These are phyloP conservation scores for Smittia sp. DNA, from an alignment of 2,888 invertebrate species.

Conservation along the genomic window DNA sequence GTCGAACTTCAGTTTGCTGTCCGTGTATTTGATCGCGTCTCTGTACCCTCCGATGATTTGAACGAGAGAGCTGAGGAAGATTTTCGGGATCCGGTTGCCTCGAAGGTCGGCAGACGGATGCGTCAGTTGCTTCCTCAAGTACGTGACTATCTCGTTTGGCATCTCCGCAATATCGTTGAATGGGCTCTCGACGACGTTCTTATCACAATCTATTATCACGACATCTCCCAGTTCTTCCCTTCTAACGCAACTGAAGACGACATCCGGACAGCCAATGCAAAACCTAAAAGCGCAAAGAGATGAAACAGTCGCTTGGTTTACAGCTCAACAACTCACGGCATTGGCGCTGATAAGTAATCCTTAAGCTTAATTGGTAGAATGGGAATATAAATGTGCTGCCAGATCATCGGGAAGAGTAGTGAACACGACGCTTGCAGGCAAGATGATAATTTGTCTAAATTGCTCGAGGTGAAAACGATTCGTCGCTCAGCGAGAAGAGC, in stretches of 20 bases:
- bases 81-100: constrained; percentile 77
- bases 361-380: constrained; percentile 84
- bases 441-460: constrained; percentile 84
- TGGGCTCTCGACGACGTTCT: constrained; percentile 78
- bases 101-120: constrained; percentile 45
- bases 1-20: constrained; percentile 78
- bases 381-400: constrained; percentile 98
- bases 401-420: constrained; percentile 95
- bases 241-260: constrained; percentile 54
- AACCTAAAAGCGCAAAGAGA: constrained; percentile 54
- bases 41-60: constrained; percentile 92
- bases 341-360: constrained; percentile 90
- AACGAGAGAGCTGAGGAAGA: constrained; percentile 87
- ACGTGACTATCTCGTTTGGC: constrained; percentile 81
- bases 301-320: constrained; percentile 78
- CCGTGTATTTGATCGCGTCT: constrained; percentile 78
- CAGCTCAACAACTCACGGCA: constrained; percentile 98
- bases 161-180: constrained; percentile 87
- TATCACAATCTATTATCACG: constrained; percentile 90
- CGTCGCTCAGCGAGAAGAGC: constrained; percentile 92
- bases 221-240: constrained; percentile 89
- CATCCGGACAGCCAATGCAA: constrained; percentile 41
- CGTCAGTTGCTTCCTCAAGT: constrained; percentile 52
- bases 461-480: constrained; percentile 87
- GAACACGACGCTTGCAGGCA: constrained; percentile 92